These are phyloP conservation scores for Drosophila melanogaster DNA, from an alignment of 1,140 invertebrate genomes.

Conservation along the genomic window Release_6_plus_ISO1_MT NT_037436.4:10480501-10481000, in stretches of 20 bases:
- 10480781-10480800: conserved; percentile 79
- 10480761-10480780: conserved; percentile 17
- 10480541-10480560: conserved; percentile 26
- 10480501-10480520: conserved; percentile 7
- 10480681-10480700: conserved; percentile 7
- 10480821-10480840: conserved; percentile 47
- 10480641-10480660: conserved; percentile 2
- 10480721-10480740: conserved; percentile 52
- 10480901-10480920: conserved; percentile 66
- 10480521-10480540: conserved; percentile 28
- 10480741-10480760: conserved; percentile 24
- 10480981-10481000: conserved; percentile 72
- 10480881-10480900: conserved; percentile 59
- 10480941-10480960: conserved; percentile 60
- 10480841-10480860: conserved; percentile 63
- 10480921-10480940: conserved; percentile 41
- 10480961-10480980: conserved; percentile 75
- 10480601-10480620: conserved; percentile 58
- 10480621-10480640: conserved; percentile 10
- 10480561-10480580: conserved; percentile 6
- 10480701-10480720: conserved; percentile 55
- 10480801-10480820: conserved; percentile 70
- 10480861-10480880: conserved; percentile 59
- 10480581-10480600: conserved; percentile 46
- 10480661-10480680: conserved; percentile 5